Base-by-base conservation (phyloP, 1,140 invertebrate genomes). In the Drosophila mayri region DNA sequence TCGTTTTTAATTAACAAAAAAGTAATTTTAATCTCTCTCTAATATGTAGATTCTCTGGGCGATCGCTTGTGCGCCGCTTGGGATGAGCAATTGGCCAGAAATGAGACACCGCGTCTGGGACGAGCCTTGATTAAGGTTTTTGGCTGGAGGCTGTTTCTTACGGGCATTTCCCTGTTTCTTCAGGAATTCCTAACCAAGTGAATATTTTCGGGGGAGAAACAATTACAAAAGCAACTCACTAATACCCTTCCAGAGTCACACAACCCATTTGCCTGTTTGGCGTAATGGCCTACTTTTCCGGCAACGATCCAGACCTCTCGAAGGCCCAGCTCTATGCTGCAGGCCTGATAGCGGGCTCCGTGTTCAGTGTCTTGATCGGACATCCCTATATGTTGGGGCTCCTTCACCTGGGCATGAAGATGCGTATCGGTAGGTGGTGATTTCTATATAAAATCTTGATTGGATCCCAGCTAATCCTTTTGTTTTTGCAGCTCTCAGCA, bases 301-400 rank as follows among this genome's bases (percentile, higher is more conserved):
- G 76, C 18, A 61, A 65, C 0, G 85, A 88, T 72, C 10, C 52
- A 9, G 79, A 74, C 18, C 18, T 47, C 3, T 82, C 92, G 4
- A 93, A 93, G 14, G 95, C 95, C 0, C 77, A 95, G 20, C 91
- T 93, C 11, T 95, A 94, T 72, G 95, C 95, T 0, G 93, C 92
- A 14, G 95, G 94, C n/a, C 94, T 96, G 2, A 94, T 95, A 35
- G 25, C 94, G 2, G 91, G 94, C 1, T 94, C 93, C 20, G 93
- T 93, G 1, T 60, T 94, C 0, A 94, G 93, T 55, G 94, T 94
- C 0, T 65, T 95, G 3, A 86, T 93, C 0, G 93, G 94, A 18
- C 95, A 96, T 92, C 95, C 95, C 59, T 93, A 94, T 22, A 94
- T 95, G 71, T 93, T 95, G 62, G 91, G 93, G 16, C 93, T 95